Evolutionary conservation across 2,113 vertebrate genomes (phyloP).

Genomic region (Procavia capensis): DNA sequence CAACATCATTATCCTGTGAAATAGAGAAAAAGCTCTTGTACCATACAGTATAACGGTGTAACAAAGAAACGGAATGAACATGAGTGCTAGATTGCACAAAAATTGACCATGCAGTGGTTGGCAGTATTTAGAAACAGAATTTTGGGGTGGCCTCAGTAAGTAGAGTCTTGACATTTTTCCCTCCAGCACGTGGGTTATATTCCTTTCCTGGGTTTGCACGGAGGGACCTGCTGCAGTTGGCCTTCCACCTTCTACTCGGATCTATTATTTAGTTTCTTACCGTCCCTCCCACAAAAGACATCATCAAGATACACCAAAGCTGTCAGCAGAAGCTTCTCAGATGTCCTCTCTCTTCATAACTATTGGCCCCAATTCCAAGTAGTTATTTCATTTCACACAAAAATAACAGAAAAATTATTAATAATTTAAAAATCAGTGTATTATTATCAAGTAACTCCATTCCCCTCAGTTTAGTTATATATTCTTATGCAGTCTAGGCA

Average conservation of each 20-base stretch:
- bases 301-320: neutral
- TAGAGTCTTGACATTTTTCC: neutral
- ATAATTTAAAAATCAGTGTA: neutral
- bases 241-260: neutral
- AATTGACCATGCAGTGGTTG: neutral
- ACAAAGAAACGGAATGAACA: neutral
- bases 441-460: neutral
- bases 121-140: neutral
- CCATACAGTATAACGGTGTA: neutral
- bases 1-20: neutral
- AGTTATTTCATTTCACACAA: neutral
- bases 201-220: neutral
- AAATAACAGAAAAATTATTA: neutral
- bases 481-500: neutral
- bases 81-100: neutral
- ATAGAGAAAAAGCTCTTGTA: neutral
- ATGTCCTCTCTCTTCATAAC: neutral
- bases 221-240: accelerated
- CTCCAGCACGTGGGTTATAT: neutral
- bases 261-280: neutral
- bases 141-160: neutral
- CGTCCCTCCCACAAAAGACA: neutral
- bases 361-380: neutral
- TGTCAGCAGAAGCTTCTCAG: neutral
- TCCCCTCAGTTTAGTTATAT: constrained; percentile 12